phyloP scores from a whole-genome alignment of 2,113 vertebrate genomes.

The Sphyrna mokarran region DNA sequence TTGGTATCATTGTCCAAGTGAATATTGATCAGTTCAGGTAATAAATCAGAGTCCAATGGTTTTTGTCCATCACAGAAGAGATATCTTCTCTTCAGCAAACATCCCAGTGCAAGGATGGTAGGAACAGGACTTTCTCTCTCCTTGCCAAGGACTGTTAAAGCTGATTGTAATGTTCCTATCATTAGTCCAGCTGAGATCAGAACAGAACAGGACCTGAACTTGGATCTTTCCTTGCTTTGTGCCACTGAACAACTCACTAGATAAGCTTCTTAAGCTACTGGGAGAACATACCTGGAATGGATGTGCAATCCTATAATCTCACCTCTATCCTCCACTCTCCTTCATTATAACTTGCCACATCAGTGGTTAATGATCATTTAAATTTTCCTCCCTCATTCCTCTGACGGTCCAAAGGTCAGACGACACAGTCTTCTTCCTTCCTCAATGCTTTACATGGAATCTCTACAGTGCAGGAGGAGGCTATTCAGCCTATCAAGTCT shows the following conservation, averaged over 20 bases:
- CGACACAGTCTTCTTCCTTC: neutral
- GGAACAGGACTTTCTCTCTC: neutral
- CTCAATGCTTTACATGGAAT: neutral
- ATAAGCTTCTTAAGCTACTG: neutral
- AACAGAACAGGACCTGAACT: neutral
- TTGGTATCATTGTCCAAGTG: neutral
- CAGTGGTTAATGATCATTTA: neutral
- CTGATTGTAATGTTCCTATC: neutral
- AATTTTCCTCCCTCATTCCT: neutral
- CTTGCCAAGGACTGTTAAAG: neutral
- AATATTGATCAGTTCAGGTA: neutral
- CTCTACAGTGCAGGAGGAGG: too few species aligned
- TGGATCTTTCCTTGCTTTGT: neutral
- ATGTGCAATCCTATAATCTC: neutral
- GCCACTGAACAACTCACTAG: neutral
- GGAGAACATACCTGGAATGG: neutral
- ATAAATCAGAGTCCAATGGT: neutral
- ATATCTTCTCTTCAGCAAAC: neutral
- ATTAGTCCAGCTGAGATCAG: neutral
- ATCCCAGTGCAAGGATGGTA: neutral
- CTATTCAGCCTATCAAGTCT: too few species aligned
- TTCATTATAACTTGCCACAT: neutral
- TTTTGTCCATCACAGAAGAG: neutral
- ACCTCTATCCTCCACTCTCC: neutral
- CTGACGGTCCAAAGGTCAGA: neutral